Percentiles rank a stretch among this genome's conserved stretches.
Evolutionary conservation across 2,113 vertebrate genomes (phyloP).

Genomic region (Stigmatopora nigra): DNA sequence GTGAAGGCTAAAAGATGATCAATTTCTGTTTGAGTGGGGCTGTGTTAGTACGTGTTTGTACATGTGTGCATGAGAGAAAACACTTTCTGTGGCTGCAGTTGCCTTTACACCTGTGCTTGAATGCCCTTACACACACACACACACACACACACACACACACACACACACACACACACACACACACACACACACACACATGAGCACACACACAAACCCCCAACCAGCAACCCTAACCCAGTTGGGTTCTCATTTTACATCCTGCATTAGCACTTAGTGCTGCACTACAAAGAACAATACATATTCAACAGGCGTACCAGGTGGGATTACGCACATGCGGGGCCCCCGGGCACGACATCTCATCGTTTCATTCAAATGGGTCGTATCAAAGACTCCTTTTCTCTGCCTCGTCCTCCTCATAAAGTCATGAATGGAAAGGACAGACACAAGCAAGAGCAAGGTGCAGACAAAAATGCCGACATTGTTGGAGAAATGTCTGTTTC

Average conservation of each 20-base stretch:
- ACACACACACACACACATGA: conserved; percentile 5
- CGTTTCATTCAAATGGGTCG: conserved; percentile 26
- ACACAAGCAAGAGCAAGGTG: conserved; percentile 8
- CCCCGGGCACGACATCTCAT: conserved; percentile 21
- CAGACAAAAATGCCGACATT: not conserved
- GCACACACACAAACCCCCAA: conserved; percentile 8
- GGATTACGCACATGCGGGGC: conserved; percentile 26
- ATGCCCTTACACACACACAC: conserved; percentile 29
- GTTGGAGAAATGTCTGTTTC: not conserved
- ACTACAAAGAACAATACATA: conserved; percentile 56
- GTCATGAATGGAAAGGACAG: conserved; percentile 19
- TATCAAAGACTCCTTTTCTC: conserved; percentile 17
- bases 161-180: conserved; percentile 8
- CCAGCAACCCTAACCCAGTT: conserved; percentile 40
- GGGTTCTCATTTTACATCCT: conserved; percentile 59
- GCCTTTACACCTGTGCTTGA: conserved; percentile 70
- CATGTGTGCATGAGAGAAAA: conserved; percentile 29
- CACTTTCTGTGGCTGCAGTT: conserved; percentile 61
- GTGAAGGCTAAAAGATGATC: conserved; percentile 44
- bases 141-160: conserved; percentile 6
- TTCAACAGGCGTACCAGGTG: conserved; percentile 41
- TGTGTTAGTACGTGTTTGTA: conserved; percentile 20
- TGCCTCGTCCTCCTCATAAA: conserved; percentile 2
- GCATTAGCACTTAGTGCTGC: conserved; percentile 41
- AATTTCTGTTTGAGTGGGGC: not conserved